Conservation (phyloP, 1,140 invertebrate species). For the Hycleus phaleratus region DNA sequence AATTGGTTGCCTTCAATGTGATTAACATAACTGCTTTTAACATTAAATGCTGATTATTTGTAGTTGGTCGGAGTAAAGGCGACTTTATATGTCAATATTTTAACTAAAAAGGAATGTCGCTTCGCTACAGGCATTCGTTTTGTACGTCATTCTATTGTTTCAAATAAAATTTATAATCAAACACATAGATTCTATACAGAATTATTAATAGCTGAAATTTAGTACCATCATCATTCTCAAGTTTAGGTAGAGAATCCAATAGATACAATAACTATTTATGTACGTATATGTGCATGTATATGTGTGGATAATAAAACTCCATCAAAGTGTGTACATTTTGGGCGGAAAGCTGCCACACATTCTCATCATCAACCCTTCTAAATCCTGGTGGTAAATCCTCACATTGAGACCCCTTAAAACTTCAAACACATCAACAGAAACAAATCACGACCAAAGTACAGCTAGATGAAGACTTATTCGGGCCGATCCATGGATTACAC, state of each 20-base stretch:
- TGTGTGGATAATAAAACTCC: constrained; percentile 13
- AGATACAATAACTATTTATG: not conserved
- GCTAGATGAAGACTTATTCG: constrained; percentile 34
- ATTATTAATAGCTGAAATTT: too few species aligned
- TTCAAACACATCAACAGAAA: constrained; percentile 36
- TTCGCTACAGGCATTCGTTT: too few species aligned
- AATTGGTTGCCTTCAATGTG: too few species aligned
- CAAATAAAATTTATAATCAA: too few species aligned
- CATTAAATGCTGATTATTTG: too few species aligned
- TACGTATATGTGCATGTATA: not conserved
- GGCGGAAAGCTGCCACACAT: constrained; percentile 25
- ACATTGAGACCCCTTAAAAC: constrained; percentile 26
- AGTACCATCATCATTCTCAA: not conserved
- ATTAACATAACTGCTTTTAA: too few species aligned
- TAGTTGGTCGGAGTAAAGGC: too few species aligned
- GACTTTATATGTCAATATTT: too few species aligned
- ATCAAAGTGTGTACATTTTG: constrained; percentile 2
- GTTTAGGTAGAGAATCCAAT: constrained; percentile 3
- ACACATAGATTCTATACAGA: too few species aligned
- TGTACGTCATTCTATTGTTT: too few species aligned
- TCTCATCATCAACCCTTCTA: constrained; percentile 30
- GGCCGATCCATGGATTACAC: constrained; percentile 24
- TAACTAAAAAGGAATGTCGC: too few species aligned
- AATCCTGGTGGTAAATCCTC: constrained; percentile 26
- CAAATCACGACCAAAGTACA: constrained; percentile 35